Evolutionary conservation across 2,113 vertebrate species (phyloP), one percentile per base, ranked within the genome.

Genomic region (Ia io): DNA sequence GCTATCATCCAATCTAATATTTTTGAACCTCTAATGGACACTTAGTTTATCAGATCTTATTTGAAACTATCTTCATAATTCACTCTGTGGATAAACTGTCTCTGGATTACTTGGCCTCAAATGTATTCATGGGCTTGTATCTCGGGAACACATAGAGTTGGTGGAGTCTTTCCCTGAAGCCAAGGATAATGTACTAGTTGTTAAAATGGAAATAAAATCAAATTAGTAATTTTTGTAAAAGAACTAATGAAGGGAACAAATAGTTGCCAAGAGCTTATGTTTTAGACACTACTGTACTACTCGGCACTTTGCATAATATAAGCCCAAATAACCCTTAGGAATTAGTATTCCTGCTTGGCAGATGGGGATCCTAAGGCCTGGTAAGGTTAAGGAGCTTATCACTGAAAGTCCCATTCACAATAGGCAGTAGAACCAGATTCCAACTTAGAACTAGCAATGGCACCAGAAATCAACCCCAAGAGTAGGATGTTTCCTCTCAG

Each of bases 1-100:
- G 95, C 89, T 97, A 88, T 95, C 70, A 47, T 82, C 23, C 49
- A 17, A 93, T 95, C 53, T 95, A 53, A 87, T 92, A 71, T 93
- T 94, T 49, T 37, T 96, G 87, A 73, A 95, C 80, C 83, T 97
- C 59, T 49, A 77, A 51, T 87, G 25, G 8, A 32, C 32, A 77
- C 22, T 83, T 53, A 87, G 32, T 74, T 93, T 73, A 30, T 94
- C 88, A 76, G 79, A 42, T 61, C 84, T 93, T 80, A 80, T 93
- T 95, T 88, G 59, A 80, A 92, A 92, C 37, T 94, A 35, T 76
- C 59, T 80, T 78, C 69, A 92, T 61, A 94, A 71, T 94, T 51
- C 16, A 49, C 40, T 88, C 88, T 90, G 86, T 96, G 74, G 88
- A 96, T 91, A 91, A 87, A 44, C 14, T 70, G 35, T 70, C 40